Percentiles rank a stretch among this genome's conserved stretches.
phyloP scores from a whole-genome alignment of 2,888 invertebrate genomes.

The Halictus quadricinctus region DNA sequence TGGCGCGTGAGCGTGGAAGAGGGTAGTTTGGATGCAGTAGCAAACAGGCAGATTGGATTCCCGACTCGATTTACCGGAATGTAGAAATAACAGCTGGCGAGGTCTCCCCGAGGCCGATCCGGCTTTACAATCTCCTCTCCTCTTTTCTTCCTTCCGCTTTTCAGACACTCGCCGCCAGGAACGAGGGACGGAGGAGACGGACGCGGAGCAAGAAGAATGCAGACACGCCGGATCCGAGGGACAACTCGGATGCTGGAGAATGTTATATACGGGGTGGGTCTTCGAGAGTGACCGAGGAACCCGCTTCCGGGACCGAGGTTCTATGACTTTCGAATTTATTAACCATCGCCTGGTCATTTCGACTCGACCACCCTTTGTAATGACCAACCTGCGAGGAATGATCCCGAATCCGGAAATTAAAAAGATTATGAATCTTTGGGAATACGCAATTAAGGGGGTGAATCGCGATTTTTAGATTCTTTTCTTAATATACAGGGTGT shows the following conservation, averaged over 20 bases:
- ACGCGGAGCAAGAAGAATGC: conserved; percentile 51
- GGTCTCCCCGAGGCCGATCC: conserved; percentile 71
- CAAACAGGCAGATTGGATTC: conserved; percentile 79
- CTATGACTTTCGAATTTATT: not conserved
- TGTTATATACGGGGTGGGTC: conserved; percentile 39
- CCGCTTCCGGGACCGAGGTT: no score
- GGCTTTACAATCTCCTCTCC: conserved; percentile 73
- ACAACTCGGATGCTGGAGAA: conserved; percentile 47
- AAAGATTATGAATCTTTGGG: no score
- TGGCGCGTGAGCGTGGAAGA: conserved; percentile 45
- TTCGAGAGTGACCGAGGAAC: conserved; percentile 5
- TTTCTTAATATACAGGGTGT: no score
- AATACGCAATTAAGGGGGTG: no score
- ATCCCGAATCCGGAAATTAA: no score
- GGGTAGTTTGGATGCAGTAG: conserved; percentile 70
- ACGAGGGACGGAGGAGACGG: not conserved
- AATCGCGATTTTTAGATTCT: no score
- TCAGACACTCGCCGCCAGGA: conserved; percentile 39
- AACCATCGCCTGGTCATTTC: no score
- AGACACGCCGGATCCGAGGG: conserved; percentile 51
- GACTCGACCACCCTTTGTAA: no score
- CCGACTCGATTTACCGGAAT: conserved; percentile 79
- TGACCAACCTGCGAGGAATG: no score
- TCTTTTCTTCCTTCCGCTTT: conserved; percentile 59
- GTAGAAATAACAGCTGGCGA: conserved; percentile 77